Conservation (phyloP, 2,797 vertebrate species). For the Tamandua tetradactyla region DNA sequence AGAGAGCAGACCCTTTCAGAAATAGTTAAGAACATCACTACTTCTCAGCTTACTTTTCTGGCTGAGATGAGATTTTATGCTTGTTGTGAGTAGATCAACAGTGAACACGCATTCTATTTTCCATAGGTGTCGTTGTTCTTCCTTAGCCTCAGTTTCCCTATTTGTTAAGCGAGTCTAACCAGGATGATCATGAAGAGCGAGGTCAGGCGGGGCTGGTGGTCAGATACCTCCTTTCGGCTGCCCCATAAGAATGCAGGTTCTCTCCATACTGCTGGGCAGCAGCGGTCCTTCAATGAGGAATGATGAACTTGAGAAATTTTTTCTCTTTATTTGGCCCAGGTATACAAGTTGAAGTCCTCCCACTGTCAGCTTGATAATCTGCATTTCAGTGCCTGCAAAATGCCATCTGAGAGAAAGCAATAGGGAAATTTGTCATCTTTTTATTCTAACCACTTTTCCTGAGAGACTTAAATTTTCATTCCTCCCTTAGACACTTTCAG, state of each 20-base stretch:
- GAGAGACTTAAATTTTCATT: not conserved
- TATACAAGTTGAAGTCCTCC: not conserved
- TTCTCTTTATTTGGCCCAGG: not conserved
- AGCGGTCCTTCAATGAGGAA: not conserved
- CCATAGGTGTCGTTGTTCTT: conserved; percentile 48
- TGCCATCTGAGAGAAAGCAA: not conserved
- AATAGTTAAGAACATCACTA: not conserved
- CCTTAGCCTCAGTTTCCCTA: conserved; percentile 67
- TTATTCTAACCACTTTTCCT: not conserved
- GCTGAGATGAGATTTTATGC: conserved; percentile 55
- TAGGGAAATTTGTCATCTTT: accelerated
- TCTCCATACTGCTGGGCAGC: not conserved
- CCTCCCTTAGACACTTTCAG: not conserved
- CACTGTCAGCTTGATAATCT: not conserved
- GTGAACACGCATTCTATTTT: conserved; percentile 57
- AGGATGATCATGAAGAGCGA: conserved; percentile 42
- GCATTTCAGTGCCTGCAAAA: not conserved
- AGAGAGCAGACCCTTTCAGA: not conserved
- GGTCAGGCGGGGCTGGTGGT: conserved; percentile 52
- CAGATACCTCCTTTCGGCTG: not conserved
- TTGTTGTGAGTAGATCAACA: conserved; percentile 53
- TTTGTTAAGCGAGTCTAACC: conserved; percentile 53
- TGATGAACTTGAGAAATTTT: not conserved
- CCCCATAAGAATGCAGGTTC: not conserved
- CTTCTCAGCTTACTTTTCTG: conserved; percentile 36